phyloP scores from a whole-genome alignment of 2,797 vertebrate species.

The Sebastes paucispinis region DNA sequence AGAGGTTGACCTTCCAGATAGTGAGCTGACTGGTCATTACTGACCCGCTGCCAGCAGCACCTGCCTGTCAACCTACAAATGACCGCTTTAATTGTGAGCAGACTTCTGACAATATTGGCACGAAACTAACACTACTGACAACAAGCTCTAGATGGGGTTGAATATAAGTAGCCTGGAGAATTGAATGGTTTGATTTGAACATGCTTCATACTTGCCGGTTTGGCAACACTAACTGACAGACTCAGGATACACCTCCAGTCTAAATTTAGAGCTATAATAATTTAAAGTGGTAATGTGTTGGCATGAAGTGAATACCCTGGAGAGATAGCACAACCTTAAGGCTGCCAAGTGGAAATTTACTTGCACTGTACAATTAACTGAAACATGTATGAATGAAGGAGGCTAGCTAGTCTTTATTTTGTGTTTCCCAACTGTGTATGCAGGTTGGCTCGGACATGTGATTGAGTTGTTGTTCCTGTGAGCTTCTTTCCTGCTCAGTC shows the following conservation, averaged over 20 bases:
- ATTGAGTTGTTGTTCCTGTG: not conserved
- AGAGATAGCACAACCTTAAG: not conserved
- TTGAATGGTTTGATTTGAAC: conserved; percentile 21
- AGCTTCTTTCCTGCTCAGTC: not conserved
- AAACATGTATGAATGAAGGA: not conserved
- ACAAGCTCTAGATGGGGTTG: not conserved
- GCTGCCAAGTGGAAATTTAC: not conserved
- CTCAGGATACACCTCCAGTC: not conserved
- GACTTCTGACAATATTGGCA: not conserved
- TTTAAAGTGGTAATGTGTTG: conserved; percentile 6
- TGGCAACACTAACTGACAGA: not conserved
- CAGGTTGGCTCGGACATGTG: not conserved
- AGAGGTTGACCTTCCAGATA: conserved; percentile 31
- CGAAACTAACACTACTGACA: not conserved
- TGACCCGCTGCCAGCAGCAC: conserved; percentile 15
- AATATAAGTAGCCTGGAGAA: not conserved
- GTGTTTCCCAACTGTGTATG: not conserved
- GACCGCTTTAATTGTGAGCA: not conserved
- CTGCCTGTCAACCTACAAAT: conserved; percentile 10
- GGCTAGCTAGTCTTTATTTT: not conserved
- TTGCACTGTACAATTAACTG: not conserved
- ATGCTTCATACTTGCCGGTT: not conserved
- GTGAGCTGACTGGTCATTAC: conserved; percentile 5
- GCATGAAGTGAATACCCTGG: not conserved
- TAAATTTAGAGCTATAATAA: conserved; percentile 19